Percentiles rank a stretch among this genome's conserved stretches.
Conservation (phyloP, 2,888 invertebrate genomes). For the Drosophila anomelani region DNA sequence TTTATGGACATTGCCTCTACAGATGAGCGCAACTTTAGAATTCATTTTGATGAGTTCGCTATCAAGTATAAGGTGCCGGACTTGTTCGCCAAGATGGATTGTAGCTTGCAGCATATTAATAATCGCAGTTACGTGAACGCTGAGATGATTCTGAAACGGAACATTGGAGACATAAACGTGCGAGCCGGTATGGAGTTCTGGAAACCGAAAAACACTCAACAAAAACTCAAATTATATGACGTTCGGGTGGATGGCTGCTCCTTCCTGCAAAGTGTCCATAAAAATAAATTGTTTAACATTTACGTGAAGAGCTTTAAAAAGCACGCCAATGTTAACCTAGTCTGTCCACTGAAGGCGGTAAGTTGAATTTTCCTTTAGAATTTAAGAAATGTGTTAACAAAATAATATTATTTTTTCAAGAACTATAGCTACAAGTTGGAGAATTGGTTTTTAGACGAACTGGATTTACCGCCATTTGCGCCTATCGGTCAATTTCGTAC, state of each 20-base stretch:
- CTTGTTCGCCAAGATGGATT: slow-evolving; percentile 20
- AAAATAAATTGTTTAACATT: slow-evolving; percentile 40
- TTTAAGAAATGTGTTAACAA: neutral
- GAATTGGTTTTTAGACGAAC: slow-evolving; percentile 35
- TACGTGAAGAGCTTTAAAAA: slow-evolving; percentile 20
- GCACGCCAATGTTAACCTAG: slow-evolving; percentile 16
- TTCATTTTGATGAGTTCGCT: slow-evolving; percentile 40
- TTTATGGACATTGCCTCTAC: neutral
- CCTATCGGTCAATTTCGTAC: slow-evolving; percentile 33
- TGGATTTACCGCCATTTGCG: slow-evolving; percentile 35
- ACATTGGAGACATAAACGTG: slow-evolving; percentile 20
- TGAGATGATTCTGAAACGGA: slow-evolving; percentile 18
- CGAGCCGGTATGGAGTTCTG: slow-evolving; percentile 52
- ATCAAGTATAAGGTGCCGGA: slow-evolving; percentile 15
- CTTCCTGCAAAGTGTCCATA: slow-evolving; percentile 23
- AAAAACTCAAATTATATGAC: slow-evolving; percentile 45
- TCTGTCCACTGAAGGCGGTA: slow-evolving; percentile 54
- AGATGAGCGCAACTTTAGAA: slow-evolving; percentile 34
- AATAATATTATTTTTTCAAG: slow-evolving; percentile 2
- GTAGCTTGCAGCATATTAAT: slow-evolving; percentile 6
- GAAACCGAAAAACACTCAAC: slow-evolving; percentile 22
- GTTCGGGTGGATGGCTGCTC: slow-evolving; percentile 42
- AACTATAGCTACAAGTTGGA: slow-evolving; percentile 38
- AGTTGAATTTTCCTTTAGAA: neutral
- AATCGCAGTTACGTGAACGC: slow-evolving; percentile 28